Percentiles rank a stretch among this genome's conserved stretches.
These are phyloP conservation scores for Stegodyphus mimosarum DNA, from an alignment of 1,140 invertebrate species.

Conservation along the genomic window DNA sequence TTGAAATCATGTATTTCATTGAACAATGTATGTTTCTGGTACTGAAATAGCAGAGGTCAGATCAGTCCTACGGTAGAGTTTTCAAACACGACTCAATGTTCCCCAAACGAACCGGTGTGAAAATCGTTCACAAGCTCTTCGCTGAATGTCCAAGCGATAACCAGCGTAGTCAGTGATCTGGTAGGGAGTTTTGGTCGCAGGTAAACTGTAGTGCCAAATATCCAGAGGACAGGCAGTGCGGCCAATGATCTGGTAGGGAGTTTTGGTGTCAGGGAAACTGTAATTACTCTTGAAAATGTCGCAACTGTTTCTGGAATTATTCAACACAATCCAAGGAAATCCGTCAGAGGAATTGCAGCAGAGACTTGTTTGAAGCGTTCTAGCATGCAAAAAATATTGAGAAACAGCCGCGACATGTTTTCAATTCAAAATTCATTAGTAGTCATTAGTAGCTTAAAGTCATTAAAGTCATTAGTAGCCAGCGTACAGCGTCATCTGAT, in stretches of 20 bases:
- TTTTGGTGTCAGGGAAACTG: neutral
- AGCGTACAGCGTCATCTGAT: neutral
- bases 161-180: no score
- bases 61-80: neutral
- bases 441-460: no score
- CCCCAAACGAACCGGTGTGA: no score
- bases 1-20: neutral
- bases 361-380: neutral
- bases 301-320: neutral
- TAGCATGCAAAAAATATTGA: neutral
- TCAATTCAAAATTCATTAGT: neutral
- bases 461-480: neutral
- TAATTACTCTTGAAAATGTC: neutral
- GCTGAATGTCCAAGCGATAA: no score
- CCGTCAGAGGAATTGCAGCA: neutral
- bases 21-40: neutral
- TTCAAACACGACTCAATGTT: no score
- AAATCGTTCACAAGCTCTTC: no score
- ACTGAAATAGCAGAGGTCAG: neutral
- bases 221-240: neutral
- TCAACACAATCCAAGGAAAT: neutral
- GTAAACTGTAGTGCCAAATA: neutral
- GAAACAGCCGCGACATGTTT: neutral
- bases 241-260: neutral
- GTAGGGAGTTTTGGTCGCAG: no score